phyloP scores from a whole-genome alignment of 2,797 vertebrate genomes.

The Momotus momota region DNA sequence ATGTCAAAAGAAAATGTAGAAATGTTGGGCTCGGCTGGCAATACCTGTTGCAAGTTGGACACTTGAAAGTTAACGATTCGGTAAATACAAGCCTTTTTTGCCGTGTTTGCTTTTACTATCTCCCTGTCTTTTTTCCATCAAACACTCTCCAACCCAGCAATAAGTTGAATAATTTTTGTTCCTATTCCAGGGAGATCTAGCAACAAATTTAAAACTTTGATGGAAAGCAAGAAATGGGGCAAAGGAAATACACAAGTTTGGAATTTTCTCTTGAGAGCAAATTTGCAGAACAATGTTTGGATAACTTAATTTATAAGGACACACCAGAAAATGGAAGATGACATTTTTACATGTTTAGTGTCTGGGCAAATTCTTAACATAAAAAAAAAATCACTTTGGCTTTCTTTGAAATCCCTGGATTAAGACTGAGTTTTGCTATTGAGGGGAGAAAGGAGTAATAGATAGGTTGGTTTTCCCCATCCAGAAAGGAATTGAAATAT shows the following conservation, averaged over 20 bases:
- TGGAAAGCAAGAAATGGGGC: background rate
- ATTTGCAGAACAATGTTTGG: background rate
- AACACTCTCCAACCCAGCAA: background rate
- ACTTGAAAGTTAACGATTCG: background rate
- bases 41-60: background rate
- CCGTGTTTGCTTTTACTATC: background rate
- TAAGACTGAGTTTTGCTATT: background rate
- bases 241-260: background rate
- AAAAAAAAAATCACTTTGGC: background rate
- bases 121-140: background rate
- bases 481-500: background rate
- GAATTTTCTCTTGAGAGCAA: background rate
- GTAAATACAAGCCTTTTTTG: background rate
- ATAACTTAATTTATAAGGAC: background rate
- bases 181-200: background rate
- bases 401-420: background rate
- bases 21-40: background rate
- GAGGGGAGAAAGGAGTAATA: background rate
- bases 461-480: background rate
- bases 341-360: background rate
- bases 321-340: background rate
- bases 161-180: background rate
- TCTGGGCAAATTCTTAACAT: background rate
- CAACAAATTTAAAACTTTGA: background rate
- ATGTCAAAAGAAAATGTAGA: conserved; percentile 46